phyloP scores from a whole-genome alignment of 2,888 invertebrate species.

The Cryptus viduatorius region DNA sequence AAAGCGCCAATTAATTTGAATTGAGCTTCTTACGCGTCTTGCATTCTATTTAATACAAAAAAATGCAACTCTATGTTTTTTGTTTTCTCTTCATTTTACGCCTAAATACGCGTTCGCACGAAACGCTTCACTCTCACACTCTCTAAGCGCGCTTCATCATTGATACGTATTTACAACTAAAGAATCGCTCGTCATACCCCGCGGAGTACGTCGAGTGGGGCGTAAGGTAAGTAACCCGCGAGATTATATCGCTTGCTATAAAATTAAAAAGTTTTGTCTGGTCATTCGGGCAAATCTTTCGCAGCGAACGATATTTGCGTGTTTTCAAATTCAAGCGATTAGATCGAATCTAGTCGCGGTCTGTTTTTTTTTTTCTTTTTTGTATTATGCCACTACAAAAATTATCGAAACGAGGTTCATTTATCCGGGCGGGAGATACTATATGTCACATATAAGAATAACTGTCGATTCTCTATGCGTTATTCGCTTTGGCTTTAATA shows the following conservation, averaged over 20 bases:
- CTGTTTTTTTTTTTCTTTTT: slow-evolving; percentile 4
- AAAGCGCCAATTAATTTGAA: slow-evolving; percentile 54
- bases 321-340: slow-evolving; percentile 37
- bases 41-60: slow-evolving; percentile 30
- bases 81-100: not conserved
- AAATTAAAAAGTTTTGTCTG: slow-evolving; percentile 51
- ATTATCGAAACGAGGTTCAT: slow-evolving; percentile 43
- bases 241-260: slow-evolving; percentile 32
- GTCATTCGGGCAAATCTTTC: slow-evolving; percentile 10
- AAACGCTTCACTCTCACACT: slow-evolving; percentile 34
- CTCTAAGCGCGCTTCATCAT: slow-evolving; percentile 7
- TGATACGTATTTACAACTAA: slow-evolving; percentile 63
- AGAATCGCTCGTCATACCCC: slow-evolving; percentile 45
- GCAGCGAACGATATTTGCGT: slow-evolving; percentile 11
- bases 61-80: slow-evolving; percentile 21
- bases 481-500: slow-evolving; percentile 63
- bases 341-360: slow-evolving; percentile 50
- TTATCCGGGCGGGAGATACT: slow-evolving; percentile 44
- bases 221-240: not conserved
- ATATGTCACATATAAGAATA: slow-evolving; percentile 66
- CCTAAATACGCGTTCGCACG: slow-evolving; percentile 51
- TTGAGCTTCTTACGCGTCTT: slow-evolving; percentile 52
- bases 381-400: slow-evolving; percentile 41
- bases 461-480: slow-evolving; percentile 60
- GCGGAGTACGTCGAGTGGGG: slow-evolving; percentile 26